Conservation (phyloP, 2,797 vertebrate genomes). For the Sylvia borin region DNA sequence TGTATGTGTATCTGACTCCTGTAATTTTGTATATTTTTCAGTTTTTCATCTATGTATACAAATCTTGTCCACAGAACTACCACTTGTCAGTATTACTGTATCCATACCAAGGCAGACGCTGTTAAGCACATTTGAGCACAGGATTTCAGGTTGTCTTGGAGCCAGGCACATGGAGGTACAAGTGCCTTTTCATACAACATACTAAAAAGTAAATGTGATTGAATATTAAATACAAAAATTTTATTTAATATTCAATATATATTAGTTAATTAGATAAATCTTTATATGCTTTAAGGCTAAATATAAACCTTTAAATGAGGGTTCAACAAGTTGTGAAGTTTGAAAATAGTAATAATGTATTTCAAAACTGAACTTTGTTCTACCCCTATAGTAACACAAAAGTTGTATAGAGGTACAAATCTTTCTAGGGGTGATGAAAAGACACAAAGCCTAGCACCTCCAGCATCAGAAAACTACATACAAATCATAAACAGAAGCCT, state of each 20-base stretch:
- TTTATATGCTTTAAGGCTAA: background rate
- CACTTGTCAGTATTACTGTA: accelerated
- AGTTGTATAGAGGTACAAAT: background rate
- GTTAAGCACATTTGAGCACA: background rate
- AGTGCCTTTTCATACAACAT: background rate
- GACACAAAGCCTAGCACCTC: background rate
- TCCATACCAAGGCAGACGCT: background rate
- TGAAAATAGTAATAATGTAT: background rate
- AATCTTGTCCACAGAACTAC: background rate
- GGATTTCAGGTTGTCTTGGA: background rate
- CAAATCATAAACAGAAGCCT: background rate
- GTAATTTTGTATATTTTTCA: background rate
- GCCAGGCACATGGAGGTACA: background rate
- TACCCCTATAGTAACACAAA: background rate
- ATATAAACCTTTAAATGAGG: background rate
- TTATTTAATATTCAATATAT: background rate
- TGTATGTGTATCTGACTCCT: background rate
- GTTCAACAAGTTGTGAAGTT: background rate
- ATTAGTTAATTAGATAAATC: background rate
- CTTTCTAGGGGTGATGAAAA: background rate
- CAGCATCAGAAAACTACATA: background rate
- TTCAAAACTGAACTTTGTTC: background rate
- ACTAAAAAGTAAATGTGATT: background rate
- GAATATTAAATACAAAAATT: background rate
- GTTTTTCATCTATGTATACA: background rate